These are phyloP conservation scores for Netelia virgata DNA, from an alignment of 2,888 invertebrate genomes.

Conservation along the genomic window DNA sequence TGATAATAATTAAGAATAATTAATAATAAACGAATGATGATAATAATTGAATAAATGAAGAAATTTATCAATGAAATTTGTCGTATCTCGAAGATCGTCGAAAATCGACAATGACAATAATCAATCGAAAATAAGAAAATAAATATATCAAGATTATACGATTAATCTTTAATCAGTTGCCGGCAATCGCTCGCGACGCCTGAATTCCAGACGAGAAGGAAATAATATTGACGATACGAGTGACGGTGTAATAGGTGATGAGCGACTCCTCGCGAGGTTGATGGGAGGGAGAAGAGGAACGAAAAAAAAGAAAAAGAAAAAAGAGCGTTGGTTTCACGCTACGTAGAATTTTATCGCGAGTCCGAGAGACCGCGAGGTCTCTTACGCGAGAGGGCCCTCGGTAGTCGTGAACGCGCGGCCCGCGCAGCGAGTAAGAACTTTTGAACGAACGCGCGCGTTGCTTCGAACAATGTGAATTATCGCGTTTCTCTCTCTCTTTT, in stretches of 20 bases:
- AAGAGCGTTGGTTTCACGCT: conserved; percentile 60
- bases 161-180: neutral
- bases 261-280: conserved; percentile 21
- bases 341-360: conserved; percentile 44
- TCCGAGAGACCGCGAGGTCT: conserved; percentile 10
- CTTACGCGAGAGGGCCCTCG: neutral
- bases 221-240: conserved; percentile 46
- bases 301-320: conserved; percentile 1
- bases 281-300: conserved; percentile 50
- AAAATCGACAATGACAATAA: no score
- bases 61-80: no score
- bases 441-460: neutral
- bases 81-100: no score
- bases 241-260: conserved; percentile 41
- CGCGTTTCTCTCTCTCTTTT: neutral
- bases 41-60: no score
- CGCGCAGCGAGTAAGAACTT: conserved; percentile 45
- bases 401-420: conserved; percentile 67
- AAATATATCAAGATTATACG: neutral
- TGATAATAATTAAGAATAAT: no score
- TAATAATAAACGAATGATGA: no score
- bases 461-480: conserved; percentile 10
- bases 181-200: neutral
- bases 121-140: neutral
- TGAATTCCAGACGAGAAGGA: conserved; percentile 8